Conservation (phyloP, 35 echinoderm and acorn worm species). For the Nesometra sesokonis region DNA sequence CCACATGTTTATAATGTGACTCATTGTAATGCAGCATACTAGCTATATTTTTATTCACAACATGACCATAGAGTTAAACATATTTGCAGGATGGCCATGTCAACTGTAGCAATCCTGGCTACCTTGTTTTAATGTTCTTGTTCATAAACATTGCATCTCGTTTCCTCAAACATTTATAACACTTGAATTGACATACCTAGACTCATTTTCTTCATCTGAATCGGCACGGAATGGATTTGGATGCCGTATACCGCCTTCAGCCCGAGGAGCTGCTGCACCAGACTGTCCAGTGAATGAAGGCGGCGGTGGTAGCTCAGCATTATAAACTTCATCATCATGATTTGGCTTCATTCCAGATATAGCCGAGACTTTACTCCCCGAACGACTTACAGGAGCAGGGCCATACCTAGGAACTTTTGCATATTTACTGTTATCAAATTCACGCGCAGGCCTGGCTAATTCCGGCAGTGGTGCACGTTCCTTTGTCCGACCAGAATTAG, state of each 20-base stretch:
- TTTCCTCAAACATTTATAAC: not conserved
- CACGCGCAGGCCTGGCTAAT: not conserved
- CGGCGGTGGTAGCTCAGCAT: not conserved
- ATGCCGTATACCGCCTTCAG: not conserved
- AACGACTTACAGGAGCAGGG: not conserved
- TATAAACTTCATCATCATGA: not conserved
- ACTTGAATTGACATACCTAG: not conserved
- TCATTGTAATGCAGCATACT: too few relatives aligned
- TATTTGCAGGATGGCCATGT: too few relatives aligned
- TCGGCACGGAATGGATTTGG: not conserved
- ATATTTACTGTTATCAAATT: conserved; percentile 1
- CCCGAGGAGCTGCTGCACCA: not conserved
- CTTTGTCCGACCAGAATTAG: not conserved
- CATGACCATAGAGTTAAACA: too few relatives aligned
- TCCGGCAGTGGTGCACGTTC: not conserved
- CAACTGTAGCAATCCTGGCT: too few relatives aligned
- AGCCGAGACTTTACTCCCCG: not conserved
- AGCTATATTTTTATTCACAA: too few relatives aligned
- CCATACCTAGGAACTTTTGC: not conserved
- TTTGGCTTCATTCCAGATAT: not conserved
- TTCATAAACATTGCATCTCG: not conserved
- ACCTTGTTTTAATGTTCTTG: not conserved
- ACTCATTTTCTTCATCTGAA: not conserved
- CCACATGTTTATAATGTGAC: too few relatives aligned
- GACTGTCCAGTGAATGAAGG: not conserved